Evolutionary conservation across 2,888 invertebrate species (phyloP), one percentile per base, ranked within the genome.

Genomic region (Dastarcus helophoroides): DNA sequence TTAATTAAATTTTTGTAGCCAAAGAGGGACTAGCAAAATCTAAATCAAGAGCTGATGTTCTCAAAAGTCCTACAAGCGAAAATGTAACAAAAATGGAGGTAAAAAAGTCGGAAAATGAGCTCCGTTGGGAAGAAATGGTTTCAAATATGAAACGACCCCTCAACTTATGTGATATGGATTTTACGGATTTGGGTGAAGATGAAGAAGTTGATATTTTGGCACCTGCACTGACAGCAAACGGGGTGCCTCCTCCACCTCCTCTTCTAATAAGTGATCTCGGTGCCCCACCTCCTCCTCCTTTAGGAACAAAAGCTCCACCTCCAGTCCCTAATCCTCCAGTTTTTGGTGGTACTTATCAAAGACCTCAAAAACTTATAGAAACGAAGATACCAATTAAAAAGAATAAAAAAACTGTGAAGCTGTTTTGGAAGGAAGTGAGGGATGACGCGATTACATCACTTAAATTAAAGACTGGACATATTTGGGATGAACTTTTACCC

Each of bases 361-460:
- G 44, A 31, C 27, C 38, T n/a, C 30, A 36, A 19, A 56, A 47
- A 42, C 40, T 40, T 30, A 40, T 42, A 14, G 56, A 63, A 33
- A 67, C 49, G 53, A 64, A 52, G 58, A 67, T 38, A 58, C 73
- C 62, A 1, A 69, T 76, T 22, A 82, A 78, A 56, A 90, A 90
- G 56, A 90, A 80, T 54, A 94, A 94, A 64, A 91, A 95, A 59
- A 97, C 97, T 13, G 85, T 98, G 8, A 94, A 94, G 62, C 67
- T 98, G 29, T 98, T 98, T 61, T 99, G 98, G 98, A 86, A 86
- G 54, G 93, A 97, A 62, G 84, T 89, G 4, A 74, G 84, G 43
- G 88, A 86, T 42, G 78, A 79, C 52, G 76, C 78, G 1, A 64
- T 77, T 17, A 76, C 76, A 38, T 65, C 79, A 26, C 51, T 60